phyloP scores from a whole-genome alignment of 2,113 vertebrate species.

The Acrocephalus kingi region DNA sequence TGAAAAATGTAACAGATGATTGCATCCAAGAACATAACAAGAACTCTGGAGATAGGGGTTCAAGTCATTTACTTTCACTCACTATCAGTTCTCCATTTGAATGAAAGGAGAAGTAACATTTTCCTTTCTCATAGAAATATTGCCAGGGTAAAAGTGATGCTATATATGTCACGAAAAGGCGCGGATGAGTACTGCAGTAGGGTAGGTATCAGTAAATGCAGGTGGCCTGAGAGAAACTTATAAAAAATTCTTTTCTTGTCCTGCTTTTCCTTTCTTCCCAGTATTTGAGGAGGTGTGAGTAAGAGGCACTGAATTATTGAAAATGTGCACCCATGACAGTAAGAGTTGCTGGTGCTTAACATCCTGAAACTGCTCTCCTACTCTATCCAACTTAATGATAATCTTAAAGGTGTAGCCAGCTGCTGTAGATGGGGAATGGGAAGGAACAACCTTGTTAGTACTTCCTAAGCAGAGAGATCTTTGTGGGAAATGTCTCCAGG shows the following conservation, averaged over 20 bases:
- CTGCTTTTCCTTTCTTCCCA: neutral
- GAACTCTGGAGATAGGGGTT: constrained; percentile 10
- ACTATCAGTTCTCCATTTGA: neutral
- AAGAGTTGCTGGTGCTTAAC: neutral
- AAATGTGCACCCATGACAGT: neutral
- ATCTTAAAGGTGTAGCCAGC: neutral
- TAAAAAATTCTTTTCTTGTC: neutral
- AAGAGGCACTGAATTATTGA: neutral
- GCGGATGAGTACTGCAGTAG: accelerated
- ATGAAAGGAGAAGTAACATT: neutral
- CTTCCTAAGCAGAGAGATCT: neutral
- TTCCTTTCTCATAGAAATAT: neutral
- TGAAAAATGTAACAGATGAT: constrained; percentile 28
- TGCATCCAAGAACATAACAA: neutral
- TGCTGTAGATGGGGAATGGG: neutral
- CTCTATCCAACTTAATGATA: neutral
- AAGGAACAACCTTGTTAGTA: neutral
- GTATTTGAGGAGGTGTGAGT: neutral
- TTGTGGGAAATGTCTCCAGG: neutral
- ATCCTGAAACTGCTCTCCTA: neutral
- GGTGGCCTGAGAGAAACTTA: neutral
- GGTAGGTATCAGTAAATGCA: neutral
- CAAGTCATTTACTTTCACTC: neutral
- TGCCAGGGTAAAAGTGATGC: neutral
- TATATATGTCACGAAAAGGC: neutral